Evolutionary conservation across 2,113 vertebrate species (phyloP), one percentile per base, ranked within the genome.

Genomic region (Petrocephalus zakoni): DNA sequence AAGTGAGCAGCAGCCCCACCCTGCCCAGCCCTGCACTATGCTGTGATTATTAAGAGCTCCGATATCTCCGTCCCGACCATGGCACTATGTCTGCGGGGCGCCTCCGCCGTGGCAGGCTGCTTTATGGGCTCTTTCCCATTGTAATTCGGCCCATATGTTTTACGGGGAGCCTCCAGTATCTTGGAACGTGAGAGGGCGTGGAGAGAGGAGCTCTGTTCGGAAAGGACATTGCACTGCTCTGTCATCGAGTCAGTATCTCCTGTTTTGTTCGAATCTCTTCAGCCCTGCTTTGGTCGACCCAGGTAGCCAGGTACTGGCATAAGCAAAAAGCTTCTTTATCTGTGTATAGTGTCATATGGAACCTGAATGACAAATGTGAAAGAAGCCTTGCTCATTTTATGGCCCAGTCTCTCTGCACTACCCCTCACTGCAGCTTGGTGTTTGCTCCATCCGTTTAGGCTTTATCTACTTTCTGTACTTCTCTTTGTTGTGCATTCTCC

Each of bases 401-500:
- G 11, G 4, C 68, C 29, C 15, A 7, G 29, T 29, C 61, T 42
- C 34, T 75, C 34, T 75, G n/a, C 29, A 75, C 13, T 68, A 25
- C n/a, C 17, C 15, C 34, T 42, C 68, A 37, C 34, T 37, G 15
- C 34, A 7, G 29, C 55, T 86, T 25, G n/a, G 0, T 46, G 21
- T 34, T 25, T 61, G 29, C 34, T n/a, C 46, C 46, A n/a, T 53
- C 53, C 34, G 15, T 85, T 4, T 90, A 19, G 17, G 17, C 42
- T 52, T 61, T 47, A n/a, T 4, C 6, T 19, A 55, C 72, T 88
- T 92, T 92, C 90, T 89, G 92, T 91, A 88, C 90, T 93, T 94
- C 64, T 94, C 90, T 90, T 89, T 90, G 89, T 90, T 93, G 92
- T 87, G 89, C 87, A 91, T 92, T 92, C 89, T 92, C 91, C 91